Conservation (phyloP, 1,140 invertebrate genomes). For the Prorops nasuta region DNA sequence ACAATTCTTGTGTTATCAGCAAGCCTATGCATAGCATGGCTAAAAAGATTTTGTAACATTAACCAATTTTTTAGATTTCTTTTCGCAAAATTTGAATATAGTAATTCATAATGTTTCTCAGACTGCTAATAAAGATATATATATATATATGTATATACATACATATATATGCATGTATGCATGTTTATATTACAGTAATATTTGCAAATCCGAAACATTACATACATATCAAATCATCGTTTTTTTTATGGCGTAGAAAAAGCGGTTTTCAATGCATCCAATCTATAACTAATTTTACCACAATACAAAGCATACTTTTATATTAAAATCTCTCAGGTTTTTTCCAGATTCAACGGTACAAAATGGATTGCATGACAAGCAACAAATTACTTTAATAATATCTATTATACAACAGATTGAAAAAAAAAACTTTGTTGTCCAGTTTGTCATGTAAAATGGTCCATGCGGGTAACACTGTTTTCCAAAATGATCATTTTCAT, state of each 20-base stretch:
- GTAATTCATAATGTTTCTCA: conserved; percentile 7
- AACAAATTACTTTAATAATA: no score
- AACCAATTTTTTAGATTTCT: conserved; percentile 7
- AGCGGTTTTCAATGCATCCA: conserved; percentile 32
- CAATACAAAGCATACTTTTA: no score
- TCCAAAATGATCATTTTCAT: no score
- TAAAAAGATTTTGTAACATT: conserved; percentile 19
- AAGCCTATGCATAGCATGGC: conserved; percentile 14
- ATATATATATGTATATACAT: neutral
- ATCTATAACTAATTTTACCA: no score
- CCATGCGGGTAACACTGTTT: no score
- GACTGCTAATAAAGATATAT: neutral
- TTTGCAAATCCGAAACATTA: no score
- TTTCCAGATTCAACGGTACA: no score
- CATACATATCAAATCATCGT: conserved; percentile 19
- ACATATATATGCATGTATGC: neutral
- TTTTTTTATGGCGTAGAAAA: conserved; percentile 9
- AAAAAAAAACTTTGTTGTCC: no score
- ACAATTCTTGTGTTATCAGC: neutral
- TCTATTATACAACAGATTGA: no score
- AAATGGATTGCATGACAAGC: no score
- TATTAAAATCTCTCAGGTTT: no score
- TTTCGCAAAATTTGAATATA: conserved; percentile 2
- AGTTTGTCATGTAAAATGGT: no score
- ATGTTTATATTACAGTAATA: neutral